Conservation (phyloP, 2,113 vertebrate genomes). For the Eubucco bourcierii region DNA sequence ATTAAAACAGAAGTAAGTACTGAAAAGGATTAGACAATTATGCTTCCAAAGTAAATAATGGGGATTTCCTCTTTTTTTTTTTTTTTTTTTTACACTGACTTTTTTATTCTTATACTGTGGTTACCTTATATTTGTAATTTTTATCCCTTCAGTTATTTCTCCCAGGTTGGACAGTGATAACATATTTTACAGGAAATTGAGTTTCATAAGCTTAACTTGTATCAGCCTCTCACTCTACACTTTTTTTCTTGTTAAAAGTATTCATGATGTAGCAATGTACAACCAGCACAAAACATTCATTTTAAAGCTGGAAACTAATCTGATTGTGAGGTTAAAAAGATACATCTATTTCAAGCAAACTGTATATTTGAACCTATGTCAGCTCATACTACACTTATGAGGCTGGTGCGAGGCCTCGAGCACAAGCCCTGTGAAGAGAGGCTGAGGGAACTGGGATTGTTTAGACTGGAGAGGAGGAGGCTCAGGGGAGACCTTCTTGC, state of each 20-base stretch:
- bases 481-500: too few species aligned
- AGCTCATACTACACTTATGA: neutral
- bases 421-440: too few species aligned
- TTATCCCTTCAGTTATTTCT: neutral
- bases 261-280: neutral
- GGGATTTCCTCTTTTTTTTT: neutral
- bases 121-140: neutral
- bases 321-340: neutral
- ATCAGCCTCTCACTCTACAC: neutral
- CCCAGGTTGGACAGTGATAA: neutral
- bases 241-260: neutral
- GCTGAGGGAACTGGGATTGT: too few species aligned
- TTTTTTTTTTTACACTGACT: neutral
- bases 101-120: neutral
- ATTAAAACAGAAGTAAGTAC: constrained; percentile 92
- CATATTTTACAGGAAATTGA: neutral
- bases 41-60: constrained; percentile 39
- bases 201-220: neutral
- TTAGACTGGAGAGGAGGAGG: too few species aligned
- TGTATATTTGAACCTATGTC: neutral
- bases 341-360: neutral
- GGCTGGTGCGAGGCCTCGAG: too few species aligned
- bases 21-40: neutral
- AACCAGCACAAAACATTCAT: neutral
- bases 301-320: neutral